Evolutionary conservation across 2,888 invertebrate species (phyloP).

Genomic region (Xanthostigma xanthostigma): DNA sequence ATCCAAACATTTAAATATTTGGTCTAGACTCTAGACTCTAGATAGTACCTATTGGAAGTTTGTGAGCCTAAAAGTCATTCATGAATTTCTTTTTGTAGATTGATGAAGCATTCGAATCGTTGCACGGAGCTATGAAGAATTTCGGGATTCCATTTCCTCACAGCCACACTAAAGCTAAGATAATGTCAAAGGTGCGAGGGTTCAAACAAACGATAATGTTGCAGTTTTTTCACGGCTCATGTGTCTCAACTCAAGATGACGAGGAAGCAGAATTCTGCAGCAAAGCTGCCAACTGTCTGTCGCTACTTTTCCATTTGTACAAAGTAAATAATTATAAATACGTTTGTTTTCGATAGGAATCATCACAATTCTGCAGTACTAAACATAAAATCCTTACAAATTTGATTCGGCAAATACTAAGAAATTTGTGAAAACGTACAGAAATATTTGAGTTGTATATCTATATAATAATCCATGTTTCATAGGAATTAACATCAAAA

Average conservation of each 20-base stretch:
- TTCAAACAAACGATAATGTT: constrained; percentile 23
- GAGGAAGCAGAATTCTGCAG: constrained; percentile 28
- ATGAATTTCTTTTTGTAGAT: constrained; percentile 12
- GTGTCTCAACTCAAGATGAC: constrained; percentile 19
- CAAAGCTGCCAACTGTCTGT: constrained; percentile 29
- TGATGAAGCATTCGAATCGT: constrained; percentile 24
- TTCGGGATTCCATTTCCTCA: constrained; percentile 29
- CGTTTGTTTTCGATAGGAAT: too few relatives aligned
- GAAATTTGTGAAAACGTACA: too few relatives aligned
- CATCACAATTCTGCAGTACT: too few relatives aligned
- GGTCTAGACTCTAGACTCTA: too few relatives aligned
- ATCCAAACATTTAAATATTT: too few relatives aligned
- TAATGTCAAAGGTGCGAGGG: constrained; percentile 19
- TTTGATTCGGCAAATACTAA: too few relatives aligned
- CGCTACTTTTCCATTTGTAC: constrained; percentile 27
- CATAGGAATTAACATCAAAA: too few relatives aligned
- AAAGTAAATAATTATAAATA: constrained; percentile 19
- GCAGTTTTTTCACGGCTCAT: constrained; percentile 18
- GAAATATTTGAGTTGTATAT: too few relatives aligned
- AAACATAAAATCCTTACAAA: too few relatives aligned
- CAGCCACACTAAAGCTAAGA: constrained; percentile 15
- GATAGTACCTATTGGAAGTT: too few relatives aligned
- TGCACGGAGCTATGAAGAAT: constrained; percentile 25
- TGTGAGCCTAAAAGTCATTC: too few relatives aligned
- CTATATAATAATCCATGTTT: too few relatives aligned